Conservation (phyloP, 2,888 invertebrate species). For the Pammene fasciana region DNA sequence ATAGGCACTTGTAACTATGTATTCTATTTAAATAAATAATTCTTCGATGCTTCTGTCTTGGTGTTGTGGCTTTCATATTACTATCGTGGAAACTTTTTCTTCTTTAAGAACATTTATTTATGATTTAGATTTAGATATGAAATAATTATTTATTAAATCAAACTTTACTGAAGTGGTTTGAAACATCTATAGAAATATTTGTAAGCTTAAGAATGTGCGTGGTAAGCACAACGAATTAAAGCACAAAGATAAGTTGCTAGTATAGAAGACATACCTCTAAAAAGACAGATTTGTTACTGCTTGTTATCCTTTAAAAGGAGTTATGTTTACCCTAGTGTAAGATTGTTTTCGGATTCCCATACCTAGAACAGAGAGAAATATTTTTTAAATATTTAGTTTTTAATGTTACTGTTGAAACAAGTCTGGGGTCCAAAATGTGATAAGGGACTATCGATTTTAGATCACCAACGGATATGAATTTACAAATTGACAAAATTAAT, state of each 20-base stretch:
- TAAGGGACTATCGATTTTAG: constrained; percentile 60
- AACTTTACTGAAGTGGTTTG: constrained; percentile 48
- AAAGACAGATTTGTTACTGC: constrained; percentile 75
- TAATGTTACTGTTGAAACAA: constrained; percentile 70
- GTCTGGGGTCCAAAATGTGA: constrained; percentile 77
- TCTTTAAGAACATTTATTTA: neutral
- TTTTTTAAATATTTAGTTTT: constrained; percentile 75
- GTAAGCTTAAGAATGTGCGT: constrained; percentile 57
- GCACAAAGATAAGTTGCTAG: constrained; percentile 72
- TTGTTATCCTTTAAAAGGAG: constrained; percentile 81
- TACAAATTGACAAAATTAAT: constrained; percentile 27
- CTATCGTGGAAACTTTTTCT: neutral
- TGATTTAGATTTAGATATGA: neutral
- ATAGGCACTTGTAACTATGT: neutral
- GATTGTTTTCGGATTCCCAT: constrained; percentile 64
- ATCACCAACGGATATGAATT: constrained; percentile 47
- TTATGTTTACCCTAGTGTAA: constrained; percentile 71
- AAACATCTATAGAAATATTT: constrained; percentile 53
- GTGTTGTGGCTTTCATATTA: constrained; percentile 22
- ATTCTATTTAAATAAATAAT: neutral
- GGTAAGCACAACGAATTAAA: constrained; percentile 66
- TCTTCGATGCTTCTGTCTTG: constrained; percentile 11
- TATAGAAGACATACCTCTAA: constrained; percentile 70
- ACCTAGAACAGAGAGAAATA: constrained; percentile 68
- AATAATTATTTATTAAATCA: neutral